phyloP scores from a whole-genome alignment of 2,113 vertebrate genomes.

The Cololabis saira region DNA sequence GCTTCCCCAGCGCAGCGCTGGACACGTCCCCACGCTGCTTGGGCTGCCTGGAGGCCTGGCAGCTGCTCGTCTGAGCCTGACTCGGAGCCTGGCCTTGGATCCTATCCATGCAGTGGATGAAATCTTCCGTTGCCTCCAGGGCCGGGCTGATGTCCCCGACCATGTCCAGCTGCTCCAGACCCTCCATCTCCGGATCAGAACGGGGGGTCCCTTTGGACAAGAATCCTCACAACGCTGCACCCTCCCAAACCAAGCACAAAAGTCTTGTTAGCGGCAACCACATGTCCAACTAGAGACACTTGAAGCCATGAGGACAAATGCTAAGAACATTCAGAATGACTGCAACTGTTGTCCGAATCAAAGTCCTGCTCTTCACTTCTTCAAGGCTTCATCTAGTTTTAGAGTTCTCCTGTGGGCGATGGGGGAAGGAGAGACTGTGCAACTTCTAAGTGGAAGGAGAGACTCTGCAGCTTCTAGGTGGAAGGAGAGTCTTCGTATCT shows the following conservation, averaged over 20 bases:
- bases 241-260: constrained; percentile 33
- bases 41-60: constrained; percentile 37
- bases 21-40: constrained; percentile 85
- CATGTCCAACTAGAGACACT: constrained; percentile 33
- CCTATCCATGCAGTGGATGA: constrained; percentile 89
- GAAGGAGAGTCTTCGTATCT: too few species aligned
- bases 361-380: constrained; percentile 26
- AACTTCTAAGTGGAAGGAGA: constrained; percentile 1
- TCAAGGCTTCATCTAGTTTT: constrained; percentile 36
- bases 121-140: constrained; percentile 96
- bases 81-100: constrained; percentile 77
- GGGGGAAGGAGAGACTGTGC: neutral
- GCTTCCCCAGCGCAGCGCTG: constrained; percentile 68
- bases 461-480: constrained; percentile 24
- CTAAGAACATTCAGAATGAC: neutral
- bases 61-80: constrained; percentile 32
- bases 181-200: constrained; percentile 49
- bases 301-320: constrained; percentile 9
- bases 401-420: constrained; percentile 35
- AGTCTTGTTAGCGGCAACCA: constrained; percentile 22
- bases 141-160: constrained; percentile 96
- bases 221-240: constrained; percentile 15
- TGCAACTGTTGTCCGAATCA: constrained; percentile 33
- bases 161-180: constrained; percentile 90
- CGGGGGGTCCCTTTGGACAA: constrained; percentile 12